A percentile compares a stretch with the other conserved stretches of the same genome.
Conservation (phyloP, 2,797 vertebrate species). For the Eulemur rubriventer region DNA sequence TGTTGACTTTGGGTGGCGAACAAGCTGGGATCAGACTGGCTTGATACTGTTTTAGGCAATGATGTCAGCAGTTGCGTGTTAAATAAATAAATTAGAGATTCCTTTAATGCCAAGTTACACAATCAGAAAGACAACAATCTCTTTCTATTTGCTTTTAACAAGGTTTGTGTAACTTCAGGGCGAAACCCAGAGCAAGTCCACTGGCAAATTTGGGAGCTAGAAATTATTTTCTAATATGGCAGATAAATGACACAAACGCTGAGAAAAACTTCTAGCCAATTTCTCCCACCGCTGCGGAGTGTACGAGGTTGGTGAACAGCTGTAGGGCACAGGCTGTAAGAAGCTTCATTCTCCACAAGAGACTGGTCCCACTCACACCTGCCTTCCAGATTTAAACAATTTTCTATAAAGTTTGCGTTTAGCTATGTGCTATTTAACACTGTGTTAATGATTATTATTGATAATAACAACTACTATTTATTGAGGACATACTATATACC, state of each 20-base stretch:
- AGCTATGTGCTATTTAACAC: neutral
- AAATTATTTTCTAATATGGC: slow-evolving; percentile 64
- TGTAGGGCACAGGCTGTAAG: neutral
- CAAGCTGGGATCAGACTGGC: neutral
- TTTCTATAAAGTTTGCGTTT: neutral
- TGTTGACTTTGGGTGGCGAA: slow-evolving; percentile 58
- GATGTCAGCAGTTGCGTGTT: neutral
- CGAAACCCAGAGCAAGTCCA: slow-evolving; percentile 57
- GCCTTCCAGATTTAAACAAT: neutral
- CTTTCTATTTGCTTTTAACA: slow-evolving; percentile 36
- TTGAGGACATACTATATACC: neutral
- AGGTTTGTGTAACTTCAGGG: slow-evolving; percentile 54
- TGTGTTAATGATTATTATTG: neutral
- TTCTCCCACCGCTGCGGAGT: neutral
- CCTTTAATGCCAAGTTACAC: slow-evolving; percentile 41
- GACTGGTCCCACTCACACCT: neutral
- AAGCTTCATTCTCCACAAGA: neutral
- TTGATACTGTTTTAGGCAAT: slow-evolving; percentile 46
- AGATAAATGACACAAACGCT: slow-evolving; percentile 41
- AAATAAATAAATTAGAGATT: slow-evolving; percentile 57
- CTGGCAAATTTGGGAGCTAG: neutral
- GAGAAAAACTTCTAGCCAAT: slow-evolving; percentile 26
- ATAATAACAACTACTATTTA: neutral
- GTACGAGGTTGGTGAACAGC: too few relatives aligned
- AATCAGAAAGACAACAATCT: slow-evolving; percentile 45